phyloP scores from a whole-genome alignment of 2,113 vertebrate genomes.

The Rhea americana region DNA sequence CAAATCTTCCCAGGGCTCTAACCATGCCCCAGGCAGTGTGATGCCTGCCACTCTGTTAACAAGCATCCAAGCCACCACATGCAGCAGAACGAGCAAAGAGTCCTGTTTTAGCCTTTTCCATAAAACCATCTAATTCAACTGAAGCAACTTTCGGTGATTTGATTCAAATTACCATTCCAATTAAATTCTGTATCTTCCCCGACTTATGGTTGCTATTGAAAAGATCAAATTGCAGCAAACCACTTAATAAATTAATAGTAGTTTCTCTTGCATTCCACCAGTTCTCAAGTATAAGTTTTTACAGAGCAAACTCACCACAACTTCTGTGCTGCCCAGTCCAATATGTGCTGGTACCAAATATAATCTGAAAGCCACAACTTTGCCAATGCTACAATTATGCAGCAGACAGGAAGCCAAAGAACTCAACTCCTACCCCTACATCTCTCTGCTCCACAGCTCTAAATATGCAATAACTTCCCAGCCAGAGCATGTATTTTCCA shows the following conservation, averaged over 20 bases:
- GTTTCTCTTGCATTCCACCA: neutral
- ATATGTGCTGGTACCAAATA: neutral
- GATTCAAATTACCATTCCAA: neutral
- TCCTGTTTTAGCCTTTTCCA: neutral
- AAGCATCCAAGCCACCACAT: neutral
- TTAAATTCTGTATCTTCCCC: neutral
- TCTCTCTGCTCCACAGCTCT: slow-evolving; percentile 7
- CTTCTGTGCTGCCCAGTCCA: neutral
- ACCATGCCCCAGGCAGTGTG: slow-evolving; percentile 60
- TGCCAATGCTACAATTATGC: slow-evolving; percentile 51
- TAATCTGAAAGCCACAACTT: slow-evolving; percentile 40
- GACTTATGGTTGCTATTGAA: neutral
- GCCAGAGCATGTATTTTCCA: slow-evolving; percentile 49
- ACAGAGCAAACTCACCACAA: neutral
- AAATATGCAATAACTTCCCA: slow-evolving; percentile 7
- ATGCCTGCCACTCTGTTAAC: slow-evolving; percentile 54
- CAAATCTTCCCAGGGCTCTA: slow-evolving; percentile 71
- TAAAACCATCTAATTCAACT: slow-evolving; percentile 1
- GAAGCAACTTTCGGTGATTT: neutral
- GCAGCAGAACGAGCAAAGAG: neutral
- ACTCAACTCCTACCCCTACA: slow-evolving; percentile 32
- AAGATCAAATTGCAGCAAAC: neutral
- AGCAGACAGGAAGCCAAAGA: slow-evolving; percentile 33
- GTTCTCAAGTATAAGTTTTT: neutral
- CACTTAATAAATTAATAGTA: neutral